Conservation (phyloP, 2,113 vertebrate species). For the Geothlypis trichas region DNA sequence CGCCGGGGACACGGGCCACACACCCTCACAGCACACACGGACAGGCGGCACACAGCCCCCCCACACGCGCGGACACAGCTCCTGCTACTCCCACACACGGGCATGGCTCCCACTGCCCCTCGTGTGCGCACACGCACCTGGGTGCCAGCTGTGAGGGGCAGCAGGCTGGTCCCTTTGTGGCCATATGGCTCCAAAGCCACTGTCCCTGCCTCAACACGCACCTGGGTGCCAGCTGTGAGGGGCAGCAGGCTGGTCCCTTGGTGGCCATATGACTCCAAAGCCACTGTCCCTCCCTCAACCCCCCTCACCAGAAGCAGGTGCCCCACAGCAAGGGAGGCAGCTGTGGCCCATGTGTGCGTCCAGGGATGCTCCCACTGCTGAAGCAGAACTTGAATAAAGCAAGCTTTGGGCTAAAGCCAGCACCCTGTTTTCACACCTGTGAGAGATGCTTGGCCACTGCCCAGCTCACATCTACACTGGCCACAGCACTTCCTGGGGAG, state of each 20-base stretch:
- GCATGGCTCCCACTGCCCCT: background rate
- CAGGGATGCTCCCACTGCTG: background rate
- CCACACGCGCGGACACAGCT: background rate
- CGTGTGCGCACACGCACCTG: rapidly evolving
- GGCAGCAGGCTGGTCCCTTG: no score
- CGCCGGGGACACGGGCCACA: background rate
- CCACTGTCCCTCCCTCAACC: background rate
- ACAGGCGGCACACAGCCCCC: background rate
- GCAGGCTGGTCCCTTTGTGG: no score
- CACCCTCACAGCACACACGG: background rate
- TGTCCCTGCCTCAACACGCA: background rate
- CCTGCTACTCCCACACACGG: rapidly evolving
- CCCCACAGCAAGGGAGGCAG: rapidly evolving
- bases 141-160: background rate
- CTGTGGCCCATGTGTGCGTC: no score
- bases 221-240: background rate
- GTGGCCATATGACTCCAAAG: no score
- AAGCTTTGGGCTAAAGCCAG: background rate
- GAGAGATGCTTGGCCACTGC: background rate
- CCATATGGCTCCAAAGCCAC: background rate
- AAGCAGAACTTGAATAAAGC: background rate
- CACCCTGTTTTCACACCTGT: background rate
- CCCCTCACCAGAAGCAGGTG: background rate
- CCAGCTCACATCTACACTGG: rapidly evolving
- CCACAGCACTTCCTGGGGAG: rapidly evolving